Conservation (phyloP, 2,888 invertebrate genomes). For the Scrobipalpa atriplicella region DNA sequence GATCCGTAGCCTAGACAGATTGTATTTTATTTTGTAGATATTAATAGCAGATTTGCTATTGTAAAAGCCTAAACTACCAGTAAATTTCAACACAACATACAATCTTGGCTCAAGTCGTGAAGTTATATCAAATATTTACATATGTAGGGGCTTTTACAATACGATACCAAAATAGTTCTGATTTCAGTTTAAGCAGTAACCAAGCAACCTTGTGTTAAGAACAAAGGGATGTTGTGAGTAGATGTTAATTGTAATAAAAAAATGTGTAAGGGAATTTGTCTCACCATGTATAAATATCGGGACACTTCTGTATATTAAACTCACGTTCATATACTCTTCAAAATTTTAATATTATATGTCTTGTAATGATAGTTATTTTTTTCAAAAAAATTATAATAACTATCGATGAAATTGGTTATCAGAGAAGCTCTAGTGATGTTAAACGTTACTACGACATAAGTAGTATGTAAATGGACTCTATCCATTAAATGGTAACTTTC, state of each 20-base stretch:
- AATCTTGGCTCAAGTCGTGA: too few species aligned
- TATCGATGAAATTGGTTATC: neutral
- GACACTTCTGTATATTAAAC: slow-evolving; percentile 27
- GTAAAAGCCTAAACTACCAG: too few species aligned
- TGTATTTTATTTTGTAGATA: too few species aligned
- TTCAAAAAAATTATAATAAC: neutral
- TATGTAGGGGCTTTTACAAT: too few species aligned
- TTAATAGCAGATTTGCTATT: too few species aligned
- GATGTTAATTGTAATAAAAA: slow-evolving; percentile 29
- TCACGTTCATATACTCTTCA: slow-evolving; percentile 27
- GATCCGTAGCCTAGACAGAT: too few species aligned
- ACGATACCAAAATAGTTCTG: neutral
- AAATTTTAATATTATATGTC: slow-evolving; percentile 28
- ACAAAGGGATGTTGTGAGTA: slow-evolving; percentile 37
- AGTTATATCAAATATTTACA: too few species aligned
- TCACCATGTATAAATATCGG: slow-evolving; percentile 11
- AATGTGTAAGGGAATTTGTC: slow-evolving; percentile 17
- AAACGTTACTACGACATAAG: slow-evolving; percentile 27
- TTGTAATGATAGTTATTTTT: neutral
- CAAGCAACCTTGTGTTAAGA: slow-evolving; percentile 11
- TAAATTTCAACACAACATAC: too few species aligned
- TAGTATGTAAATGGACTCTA: slow-evolving; percentile 52
- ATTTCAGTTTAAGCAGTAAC: neutral
- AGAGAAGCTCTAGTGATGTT: slow-evolving; percentile 24
- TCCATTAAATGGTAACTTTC: slow-evolving; percentile 66